phyloP scores from a whole-genome alignment of 2,888 invertebrate genomes.

The Antheraea assamensis region DNA sequence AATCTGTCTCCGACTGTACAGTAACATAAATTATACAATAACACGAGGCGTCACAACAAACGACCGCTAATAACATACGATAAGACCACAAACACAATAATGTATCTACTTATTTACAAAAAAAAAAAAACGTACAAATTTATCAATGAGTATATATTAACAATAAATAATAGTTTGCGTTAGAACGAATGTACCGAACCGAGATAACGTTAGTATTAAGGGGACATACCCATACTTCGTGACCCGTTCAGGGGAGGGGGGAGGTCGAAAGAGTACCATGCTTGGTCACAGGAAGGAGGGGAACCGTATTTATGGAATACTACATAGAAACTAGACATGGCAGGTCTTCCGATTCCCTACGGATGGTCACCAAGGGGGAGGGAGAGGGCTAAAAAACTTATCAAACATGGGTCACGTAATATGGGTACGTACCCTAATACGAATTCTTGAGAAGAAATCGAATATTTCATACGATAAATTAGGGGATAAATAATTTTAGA shows the following conservation, averaged over 20 bases:
- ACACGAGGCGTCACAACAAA: conserved; percentile 35
- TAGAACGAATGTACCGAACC: neutral
- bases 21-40: conserved; percentile 32
- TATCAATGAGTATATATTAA: conserved; percentile 58
- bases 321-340: no score
- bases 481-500: neutral
- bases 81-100: conserved; percentile 60
- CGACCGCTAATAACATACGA: conserved; percentile 38
- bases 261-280: no score
- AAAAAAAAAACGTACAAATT: conserved; percentile 33
- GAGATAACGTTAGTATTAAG: neutral
- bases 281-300: no score
- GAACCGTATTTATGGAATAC: no score
- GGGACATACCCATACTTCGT: no score
- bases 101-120: conserved; percentile 60
- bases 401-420: no score
- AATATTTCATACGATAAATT: neutral
- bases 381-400: no score
- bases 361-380: no score
- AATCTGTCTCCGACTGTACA: conserved; percentile 22
- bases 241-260: no score
- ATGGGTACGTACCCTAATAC: no score
- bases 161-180: conserved; percentile 37
- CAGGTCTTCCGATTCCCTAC: no score
- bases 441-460: neutral